Evolutionary conservation across 2,797 vertebrate genomes (phyloP), one percentile per base, ranked within the genome.

Genomic region (Gephyroberyx darwinii): DNA sequence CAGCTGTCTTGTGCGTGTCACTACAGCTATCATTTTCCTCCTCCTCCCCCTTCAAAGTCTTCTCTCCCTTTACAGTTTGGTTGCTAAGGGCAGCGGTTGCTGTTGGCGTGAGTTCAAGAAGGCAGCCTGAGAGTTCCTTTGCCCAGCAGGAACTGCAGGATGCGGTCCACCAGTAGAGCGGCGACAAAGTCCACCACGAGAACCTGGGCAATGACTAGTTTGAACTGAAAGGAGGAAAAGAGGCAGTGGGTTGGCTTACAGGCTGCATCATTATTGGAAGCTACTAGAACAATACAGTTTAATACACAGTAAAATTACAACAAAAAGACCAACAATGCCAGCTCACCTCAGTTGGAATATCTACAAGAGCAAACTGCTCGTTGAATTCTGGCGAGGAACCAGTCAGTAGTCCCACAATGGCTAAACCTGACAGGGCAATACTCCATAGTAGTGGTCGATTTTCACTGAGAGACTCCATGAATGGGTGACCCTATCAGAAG

Each of bases 321-420:
- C 8, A 47, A 16, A 47, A 17, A 53, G 37, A 45, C 2, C 17
- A 7, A 17, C 0, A 54, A 56, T 39, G 17, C 20, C 45, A 60
- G 53, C 86, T 86, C 66, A 98, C 97, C 95, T 99, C 97, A 1
- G 93, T 91, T 8, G 97, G 97, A 89, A 99, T 98, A 78, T 98
- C 96, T 57, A 98, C 97, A 4, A 99, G 93, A 35, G 96, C 95
- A 87, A 99, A 99, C 89, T 98, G 96, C 75, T 96, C 95, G 2
- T 96, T 98, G 91, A 99, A 97, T 77, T 99, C 97, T 0, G 97
- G 96, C 0, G 96, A 98, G 6, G 96, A 97, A 19, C 97, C 97
- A 0, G 94, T 90, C 30, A 99, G 94, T 12, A 99, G 94, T 22
- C 93, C 95, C 6, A 96, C 88, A 35, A 98, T 95, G 12, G 97